These are phyloP conservation scores for Baronia brevicornis DNA, from an alignment of 2,888 invertebrate genomes.

Conservation along the genomic window DNA sequence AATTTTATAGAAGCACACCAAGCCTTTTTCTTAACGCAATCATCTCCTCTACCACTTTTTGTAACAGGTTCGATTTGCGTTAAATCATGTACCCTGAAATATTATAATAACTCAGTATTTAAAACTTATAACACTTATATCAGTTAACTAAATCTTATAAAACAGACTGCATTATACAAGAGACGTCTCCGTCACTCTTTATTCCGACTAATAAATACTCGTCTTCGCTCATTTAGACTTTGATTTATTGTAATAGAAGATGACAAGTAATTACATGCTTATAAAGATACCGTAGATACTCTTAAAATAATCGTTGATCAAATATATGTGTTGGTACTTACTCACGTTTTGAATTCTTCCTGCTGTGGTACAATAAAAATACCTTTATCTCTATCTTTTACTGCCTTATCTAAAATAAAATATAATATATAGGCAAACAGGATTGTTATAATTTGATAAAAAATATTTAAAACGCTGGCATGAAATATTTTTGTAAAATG, in stretches of 20 bases:
- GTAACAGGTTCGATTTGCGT: constrained; percentile 18
- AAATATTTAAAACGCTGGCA: too few species aligned
- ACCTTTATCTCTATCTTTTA: constrained; percentile 39
- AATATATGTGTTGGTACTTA: constrained; percentile 33
- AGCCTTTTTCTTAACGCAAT: constrained; percentile 19
- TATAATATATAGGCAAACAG: constrained; percentile 23
- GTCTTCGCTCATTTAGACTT: constrained; percentile 51
- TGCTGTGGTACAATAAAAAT: constrained; percentile 36
- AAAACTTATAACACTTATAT: constrained; percentile 1
- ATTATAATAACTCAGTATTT: constrained; percentile 10
- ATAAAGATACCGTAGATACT: constrained; percentile 23
- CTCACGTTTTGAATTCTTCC: constrained; percentile 51
- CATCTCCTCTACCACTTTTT: constrained; percentile 20
- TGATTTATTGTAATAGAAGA: constrained; percentile 27
- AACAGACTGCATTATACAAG: constrained; percentile 27
- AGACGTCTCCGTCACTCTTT: constrained; percentile 26
- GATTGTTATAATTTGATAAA: too few species aligned
- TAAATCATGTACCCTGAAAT: constrained; percentile 19
- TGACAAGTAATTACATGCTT: constrained; percentile 23
- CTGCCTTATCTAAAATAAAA: constrained; percentile 44
- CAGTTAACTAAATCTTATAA: constrained; percentile 28
- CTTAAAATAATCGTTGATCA: constrained; percentile 22
- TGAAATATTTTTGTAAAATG: too few species aligned
- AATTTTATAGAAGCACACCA: constrained; percentile 17
- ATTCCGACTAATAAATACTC: constrained; percentile 39